Evolutionary conservation across 2,797 vertebrate species (phyloP), one percentile per base, ranked within the genome.

Genomic region (Takifugu ocellatus): DNA sequence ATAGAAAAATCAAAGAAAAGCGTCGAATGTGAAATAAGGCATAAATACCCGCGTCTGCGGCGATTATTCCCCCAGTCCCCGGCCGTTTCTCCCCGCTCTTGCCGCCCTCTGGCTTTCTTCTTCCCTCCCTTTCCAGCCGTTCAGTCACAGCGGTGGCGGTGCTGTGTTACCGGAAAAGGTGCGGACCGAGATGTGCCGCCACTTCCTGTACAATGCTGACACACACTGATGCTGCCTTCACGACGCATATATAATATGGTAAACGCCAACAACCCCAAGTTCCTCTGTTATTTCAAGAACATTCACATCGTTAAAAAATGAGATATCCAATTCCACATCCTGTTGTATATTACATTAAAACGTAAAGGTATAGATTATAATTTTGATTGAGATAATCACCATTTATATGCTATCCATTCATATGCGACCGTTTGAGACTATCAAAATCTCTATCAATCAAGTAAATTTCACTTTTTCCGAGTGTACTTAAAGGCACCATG

Each of bases 81-180:
- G 61, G 62, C 79, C 76, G 70, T 78, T 81, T 85, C 78, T 87
- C 79, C 83, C 81, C 84, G 73, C 78, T 87, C 84, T 81, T 72
- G 71, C 79, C 86, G 68, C 82, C 80, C 81, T 78, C 67, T 39
- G 47, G 49, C 68, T 70, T 70, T 73, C 67, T 78, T 63, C 49
- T 75, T 43, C 70, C 51, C 65, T 45, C 46, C 44, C 39, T 54
- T 63, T 63, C 55, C 72, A 72, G 59, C 53, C 70, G 63, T 56
- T 75, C 79, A 75, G 77, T 78, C 74, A 72, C 79, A 73, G 80
- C 77, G 72, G 76, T 67, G 73, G 84, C 72, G 72, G 84, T 79
- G 83, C 84, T 86, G 84, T 90, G 86, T 89, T 90, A 92, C 92
- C 89, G 92, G 92, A 93, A 93, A 92, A 92, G 91, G 92, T 90